phyloP scores from a whole-genome alignment of 2,113 vertebrate genomes.

The Gyps fulvus region DNA sequence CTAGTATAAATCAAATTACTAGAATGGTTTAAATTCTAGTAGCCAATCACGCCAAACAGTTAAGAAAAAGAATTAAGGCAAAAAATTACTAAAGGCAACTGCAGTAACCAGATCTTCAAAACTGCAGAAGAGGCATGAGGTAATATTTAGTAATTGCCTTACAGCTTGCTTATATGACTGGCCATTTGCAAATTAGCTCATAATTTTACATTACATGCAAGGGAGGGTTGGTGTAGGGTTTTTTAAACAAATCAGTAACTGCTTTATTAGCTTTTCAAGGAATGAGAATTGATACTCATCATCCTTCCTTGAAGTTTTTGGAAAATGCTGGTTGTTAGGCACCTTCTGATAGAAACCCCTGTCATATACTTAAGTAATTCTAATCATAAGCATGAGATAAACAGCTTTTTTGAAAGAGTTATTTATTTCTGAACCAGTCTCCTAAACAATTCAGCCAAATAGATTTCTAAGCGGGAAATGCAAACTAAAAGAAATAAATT shows the following conservation, averaged over 20 bases:
- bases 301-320: neutral
- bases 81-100: neutral
- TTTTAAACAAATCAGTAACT: neutral
- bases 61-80: neutral
- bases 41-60: neutral
- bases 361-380: neutral
- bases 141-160: neutral
- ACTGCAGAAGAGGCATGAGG: neutral
- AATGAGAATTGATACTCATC: neutral
- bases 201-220: neutral
- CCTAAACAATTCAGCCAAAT: neutral
- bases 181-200: neutral
- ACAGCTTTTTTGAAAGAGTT: neutral
- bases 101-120: neutral
- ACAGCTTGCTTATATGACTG: neutral
- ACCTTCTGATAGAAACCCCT: neutral
- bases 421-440: neutral
- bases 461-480: neutral
- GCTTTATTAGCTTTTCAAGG: neutral
- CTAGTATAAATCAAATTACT: neutral
- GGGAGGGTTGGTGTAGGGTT: neutral
- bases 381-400: neutral
- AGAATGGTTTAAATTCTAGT: neutral
- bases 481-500: neutral
- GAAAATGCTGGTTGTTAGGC: neutral